Conservation (phyloP, 2,888 invertebrate species). For the Eudasyphora cyanicolor region DNA sequence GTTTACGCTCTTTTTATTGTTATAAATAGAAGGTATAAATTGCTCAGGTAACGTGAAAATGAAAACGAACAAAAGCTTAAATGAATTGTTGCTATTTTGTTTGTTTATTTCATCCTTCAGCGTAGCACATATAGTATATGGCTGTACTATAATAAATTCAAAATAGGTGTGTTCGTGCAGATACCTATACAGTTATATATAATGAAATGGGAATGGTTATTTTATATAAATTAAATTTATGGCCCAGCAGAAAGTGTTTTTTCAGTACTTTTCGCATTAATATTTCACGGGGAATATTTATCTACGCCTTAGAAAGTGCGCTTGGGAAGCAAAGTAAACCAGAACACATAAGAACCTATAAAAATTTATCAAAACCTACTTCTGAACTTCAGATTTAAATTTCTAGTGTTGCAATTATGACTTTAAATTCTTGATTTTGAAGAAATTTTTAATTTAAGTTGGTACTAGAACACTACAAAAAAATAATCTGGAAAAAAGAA, state of each 20-base stretch:
- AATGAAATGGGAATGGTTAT: not conserved
- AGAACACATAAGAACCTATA: too few relatives aligned
- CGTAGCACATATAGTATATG: not conserved
- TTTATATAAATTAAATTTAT: constrained; percentile 7
- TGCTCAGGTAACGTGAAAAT: not conserved
- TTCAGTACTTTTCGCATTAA: not conserved
- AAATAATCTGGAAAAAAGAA: too few relatives aligned
- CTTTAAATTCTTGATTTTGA: too few relatives aligned
- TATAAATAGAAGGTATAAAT: not conserved
- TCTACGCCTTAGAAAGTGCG: not conserved
- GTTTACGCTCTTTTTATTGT: not conserved
- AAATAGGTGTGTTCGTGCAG: not conserved
- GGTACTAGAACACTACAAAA: too few relatives aligned
- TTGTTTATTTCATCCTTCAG: not conserved
- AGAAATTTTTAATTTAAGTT: too few relatives aligned
- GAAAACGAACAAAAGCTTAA: not conserved
- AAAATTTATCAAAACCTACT: too few relatives aligned
- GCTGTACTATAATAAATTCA: not conserved
- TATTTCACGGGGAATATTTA: constrained; percentile 75
- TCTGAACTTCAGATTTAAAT: too few relatives aligned
- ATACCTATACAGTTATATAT: not conserved
- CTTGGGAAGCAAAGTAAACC: not conserved
- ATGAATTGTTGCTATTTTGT: not conserved
- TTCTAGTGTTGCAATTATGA: too few relatives aligned
- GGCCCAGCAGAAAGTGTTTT: not conserved